Evolutionary conservation across 2,113 vertebrate species (phyloP), one percentile per base, ranked within the genome.

Genomic region (Oncorhynchus masou): DNA sequence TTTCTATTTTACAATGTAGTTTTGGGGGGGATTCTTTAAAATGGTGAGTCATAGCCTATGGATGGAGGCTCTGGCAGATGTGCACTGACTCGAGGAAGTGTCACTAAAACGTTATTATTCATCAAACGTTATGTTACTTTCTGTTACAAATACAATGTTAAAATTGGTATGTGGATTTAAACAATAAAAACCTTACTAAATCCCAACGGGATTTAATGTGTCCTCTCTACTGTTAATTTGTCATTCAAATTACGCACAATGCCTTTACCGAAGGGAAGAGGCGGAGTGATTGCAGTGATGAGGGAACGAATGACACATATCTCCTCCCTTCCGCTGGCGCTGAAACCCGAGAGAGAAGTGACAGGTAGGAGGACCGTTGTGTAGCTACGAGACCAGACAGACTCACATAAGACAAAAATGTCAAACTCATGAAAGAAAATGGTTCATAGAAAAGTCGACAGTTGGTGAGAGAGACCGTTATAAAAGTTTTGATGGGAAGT

Each of bases 261-360:
- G 62, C 70, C 67, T 67, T 73, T 22, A 81, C 80, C 66, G 77
- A 83, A 85, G 79, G 73, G 81, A 76, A 68, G 59, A 64, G 81
- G 73, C 1, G 67, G 69, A 64, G 71, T 24, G 57, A 59, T 71
- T 29, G 25, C 64, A 19, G 49, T 29, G 29, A 5, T 54, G 69
- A 25, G 15, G 5, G 12, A 71, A 22, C 49, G 69, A 49, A 73
- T 31, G 16, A 60, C 15, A 31, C 8, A 15, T 1, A 16, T 73
- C 62, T 27, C 25, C 6, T 19, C 22, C 49, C 15, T n/a, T 19
- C 74, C 49, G 51, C 67, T 19, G 3, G 48, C 67, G 31, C 68
- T 12, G 8, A 39, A 62, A 29, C 24, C 48, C 31, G 2, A 45
- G 68, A 20, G 24, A 25, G 22, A 39, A 20, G 34, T 76, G 75